phyloP scores from a whole-genome alignment of 2,113 vertebrate species.

The Colius striatus region DNA sequence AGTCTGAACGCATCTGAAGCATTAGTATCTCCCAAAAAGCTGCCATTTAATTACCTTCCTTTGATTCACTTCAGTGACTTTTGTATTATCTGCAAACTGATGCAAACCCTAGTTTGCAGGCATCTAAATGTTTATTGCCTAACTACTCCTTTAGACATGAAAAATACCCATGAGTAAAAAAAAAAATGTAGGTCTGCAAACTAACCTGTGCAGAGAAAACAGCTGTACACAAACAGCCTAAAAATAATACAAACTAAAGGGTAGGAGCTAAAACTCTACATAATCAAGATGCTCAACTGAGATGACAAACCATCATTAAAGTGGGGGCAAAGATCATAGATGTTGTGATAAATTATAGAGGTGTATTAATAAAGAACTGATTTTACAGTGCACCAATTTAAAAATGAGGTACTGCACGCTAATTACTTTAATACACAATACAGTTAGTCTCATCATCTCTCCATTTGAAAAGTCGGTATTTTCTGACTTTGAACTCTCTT shows the following conservation, averaged over 20 bases:
- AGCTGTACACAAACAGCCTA: fast-evolving
- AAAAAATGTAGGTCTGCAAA: background rate
- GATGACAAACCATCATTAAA: background rate
- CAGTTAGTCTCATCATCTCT: background rate
- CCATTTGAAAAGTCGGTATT: background rate
- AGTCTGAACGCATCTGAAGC: background rate
- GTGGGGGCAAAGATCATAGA: background rate
- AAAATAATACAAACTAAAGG: background rate
- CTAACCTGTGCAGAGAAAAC: background rate
- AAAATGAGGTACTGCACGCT: background rate
- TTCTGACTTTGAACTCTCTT: background rate
- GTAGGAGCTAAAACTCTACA: background rate
- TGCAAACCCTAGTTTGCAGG: background rate
- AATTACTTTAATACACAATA: background rate
- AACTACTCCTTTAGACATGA: fast-evolving
- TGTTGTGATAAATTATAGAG: background rate
- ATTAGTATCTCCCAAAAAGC: background rate
- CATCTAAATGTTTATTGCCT: background rate
- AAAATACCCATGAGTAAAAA: background rate
- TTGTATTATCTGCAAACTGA: background rate
- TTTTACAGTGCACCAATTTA: background rate
- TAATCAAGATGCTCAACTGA: background rate
- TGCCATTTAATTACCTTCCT: background rate
- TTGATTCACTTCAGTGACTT: background rate
- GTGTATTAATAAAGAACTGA: background rate